These are phyloP conservation scores for Gibbula magus DNA, from an alignment of 2,888 invertebrate genomes.

Conservation along the genomic window DNA sequence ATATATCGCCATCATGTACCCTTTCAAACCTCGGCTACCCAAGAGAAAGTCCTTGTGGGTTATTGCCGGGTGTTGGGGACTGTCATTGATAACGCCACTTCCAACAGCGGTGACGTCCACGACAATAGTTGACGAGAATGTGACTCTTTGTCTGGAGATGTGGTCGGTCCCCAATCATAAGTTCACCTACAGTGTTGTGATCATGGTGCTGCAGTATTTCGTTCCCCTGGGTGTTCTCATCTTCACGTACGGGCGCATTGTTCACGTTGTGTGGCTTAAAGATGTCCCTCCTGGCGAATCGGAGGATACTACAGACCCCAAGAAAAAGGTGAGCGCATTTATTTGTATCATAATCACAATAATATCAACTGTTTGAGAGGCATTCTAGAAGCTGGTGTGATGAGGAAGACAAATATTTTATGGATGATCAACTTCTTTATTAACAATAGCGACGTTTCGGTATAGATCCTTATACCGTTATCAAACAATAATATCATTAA, in stretches of 20 bases:
- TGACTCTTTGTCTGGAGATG: slow-evolving; percentile 11
- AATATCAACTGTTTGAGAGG: too few species aligned
- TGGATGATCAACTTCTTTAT: too few species aligned
- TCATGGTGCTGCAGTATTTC: slow-evolving; percentile 88
- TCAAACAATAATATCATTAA: too few species aligned
- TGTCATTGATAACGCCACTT: slow-evolving; percentile 86
- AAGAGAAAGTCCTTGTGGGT: slow-evolving; percentile 83
- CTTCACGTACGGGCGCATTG: slow-evolving; percentile 89
- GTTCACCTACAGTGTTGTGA: slow-evolving; percentile 81
- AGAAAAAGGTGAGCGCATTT: slow-evolving; percentile 83
- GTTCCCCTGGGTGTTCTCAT: slow-evolving; percentile 86
- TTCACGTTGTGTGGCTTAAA: slow-evolving; percentile 89
- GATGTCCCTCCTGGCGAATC: slow-evolving; percentile 87
- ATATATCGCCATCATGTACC: slow-evolving; percentile 93
- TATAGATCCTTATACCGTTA: too few species aligned
- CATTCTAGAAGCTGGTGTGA: too few species aligned
- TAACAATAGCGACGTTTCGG: too few species aligned
- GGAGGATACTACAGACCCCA: slow-evolving; percentile 87
- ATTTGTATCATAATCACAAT: too few species aligned
- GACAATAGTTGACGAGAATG: slow-evolving; percentile 34
- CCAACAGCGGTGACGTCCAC: slow-evolving; percentile 86
- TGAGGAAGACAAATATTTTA: too few species aligned
- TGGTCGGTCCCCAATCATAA: slow-evolving; percentile 26
- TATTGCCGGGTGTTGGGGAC: slow-evolving; percentile 84
- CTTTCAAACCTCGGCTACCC: slow-evolving; percentile 86